Percentiles rank a stretch among this genome's conserved stretches.
These are phyloP conservation scores for Maccullochella peelii DNA, from an alignment of 2,113 vertebrate species.

Conservation along the genomic window DNA sequence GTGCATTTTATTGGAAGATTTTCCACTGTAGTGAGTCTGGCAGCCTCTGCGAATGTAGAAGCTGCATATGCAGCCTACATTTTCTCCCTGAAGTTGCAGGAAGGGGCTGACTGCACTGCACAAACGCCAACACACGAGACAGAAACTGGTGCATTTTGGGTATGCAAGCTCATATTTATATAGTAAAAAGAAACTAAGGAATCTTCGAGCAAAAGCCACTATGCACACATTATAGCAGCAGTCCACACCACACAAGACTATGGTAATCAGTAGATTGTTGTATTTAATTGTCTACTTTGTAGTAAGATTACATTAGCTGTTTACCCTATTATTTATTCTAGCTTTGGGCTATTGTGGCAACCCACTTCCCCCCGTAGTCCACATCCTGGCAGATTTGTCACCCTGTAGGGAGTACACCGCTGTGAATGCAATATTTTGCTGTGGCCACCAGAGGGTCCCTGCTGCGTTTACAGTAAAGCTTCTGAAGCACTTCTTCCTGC, in stretches of 20 bases:
- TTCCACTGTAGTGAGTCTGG: neutral
- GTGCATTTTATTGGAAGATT: conserved; percentile 21
- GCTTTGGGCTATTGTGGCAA: neutral
- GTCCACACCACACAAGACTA: neutral
- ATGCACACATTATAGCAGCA: neutral
- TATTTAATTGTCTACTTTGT: neutral
- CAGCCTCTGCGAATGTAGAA: conserved; percentile 13
- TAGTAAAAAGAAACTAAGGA: neutral
- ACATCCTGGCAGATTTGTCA: neutral
- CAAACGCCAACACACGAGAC: conserved; percentile 5
- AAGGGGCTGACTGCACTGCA: conserved; percentile 54
- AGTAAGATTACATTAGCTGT: neutral
- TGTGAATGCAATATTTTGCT: conserved; percentile 3
- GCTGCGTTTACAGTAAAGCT: conserved; percentile 15
- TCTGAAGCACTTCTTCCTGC: conserved; percentile 39
- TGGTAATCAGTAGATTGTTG: too few relatives aligned
- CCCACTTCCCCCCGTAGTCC: neutral
- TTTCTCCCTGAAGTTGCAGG: conserved; percentile 30
- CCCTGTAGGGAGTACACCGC: conserved; percentile 2
- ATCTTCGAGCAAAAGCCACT: neutral
- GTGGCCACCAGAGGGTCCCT: conserved; percentile 69
- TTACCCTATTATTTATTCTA: neutral
- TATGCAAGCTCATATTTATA: neutral
- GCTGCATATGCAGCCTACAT: conserved; percentile 22
- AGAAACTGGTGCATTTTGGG: conserved; percentile 33